phyloP scores from a whole-genome alignment of 1,140 invertebrate species.

The Ostrea edulis region DNA sequence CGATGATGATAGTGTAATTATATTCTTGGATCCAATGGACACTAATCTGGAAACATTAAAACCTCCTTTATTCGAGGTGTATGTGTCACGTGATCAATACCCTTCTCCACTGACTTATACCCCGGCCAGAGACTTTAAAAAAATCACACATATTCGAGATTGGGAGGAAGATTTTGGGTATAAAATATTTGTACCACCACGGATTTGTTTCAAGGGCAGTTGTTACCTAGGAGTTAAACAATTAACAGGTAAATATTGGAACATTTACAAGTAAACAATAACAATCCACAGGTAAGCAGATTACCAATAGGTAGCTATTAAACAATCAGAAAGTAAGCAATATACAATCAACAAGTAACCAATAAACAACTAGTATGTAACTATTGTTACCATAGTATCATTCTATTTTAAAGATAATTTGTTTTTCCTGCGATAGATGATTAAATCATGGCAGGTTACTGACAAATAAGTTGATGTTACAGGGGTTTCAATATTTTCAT shows the following conservation, averaged over 20 bases:
- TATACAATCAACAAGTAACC: no score
- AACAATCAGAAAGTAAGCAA: neutral
- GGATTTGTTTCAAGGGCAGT: neutral
- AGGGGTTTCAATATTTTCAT: no score
- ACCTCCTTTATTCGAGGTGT: neutral
- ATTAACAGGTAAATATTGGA: neutral
- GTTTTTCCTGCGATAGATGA: no score
- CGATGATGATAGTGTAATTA: neutral
- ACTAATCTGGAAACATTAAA: neutral
- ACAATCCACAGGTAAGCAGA: neutral
- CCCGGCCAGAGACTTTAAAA: neutral
- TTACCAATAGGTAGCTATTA: neutral
- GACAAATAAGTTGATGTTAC: no score
- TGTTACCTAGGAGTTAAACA: neutral
- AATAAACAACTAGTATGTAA: no score
- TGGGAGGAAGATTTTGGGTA: neutral
- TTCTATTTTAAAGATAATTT: no score
- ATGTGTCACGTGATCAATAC: neutral
- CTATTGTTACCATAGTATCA: no score
- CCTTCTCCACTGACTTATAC: neutral
- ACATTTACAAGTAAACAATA: no score
- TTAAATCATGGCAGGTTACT: no score
- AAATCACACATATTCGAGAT: neutral
- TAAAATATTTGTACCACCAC: neutral
- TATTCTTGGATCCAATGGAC: neutral